Evolutionary conservation across 2,888 invertebrate species (phyloP).

Genomic region (Theodoxus fluviatilis): DNA sequence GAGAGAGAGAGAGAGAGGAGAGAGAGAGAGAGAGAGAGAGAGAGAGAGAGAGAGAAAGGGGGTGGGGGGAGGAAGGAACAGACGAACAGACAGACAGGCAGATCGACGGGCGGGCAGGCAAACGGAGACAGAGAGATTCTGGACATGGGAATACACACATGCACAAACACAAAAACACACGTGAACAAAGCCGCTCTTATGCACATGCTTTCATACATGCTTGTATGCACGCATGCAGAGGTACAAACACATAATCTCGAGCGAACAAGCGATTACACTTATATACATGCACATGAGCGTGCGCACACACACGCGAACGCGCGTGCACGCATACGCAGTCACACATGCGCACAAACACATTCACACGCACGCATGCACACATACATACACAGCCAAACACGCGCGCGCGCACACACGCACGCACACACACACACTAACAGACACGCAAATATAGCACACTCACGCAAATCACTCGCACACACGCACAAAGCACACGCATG

Average conservation of each 20-base stretch:
- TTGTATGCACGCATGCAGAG: too few relatives aligned
- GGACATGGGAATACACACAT: too few relatives aligned
- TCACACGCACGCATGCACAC: background rate
- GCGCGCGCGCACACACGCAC: background rate
- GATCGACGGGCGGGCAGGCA: background rate
- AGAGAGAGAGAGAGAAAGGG: slow-evolving; percentile 13
- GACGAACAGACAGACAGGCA: background rate
- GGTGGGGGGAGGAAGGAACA: background rate
- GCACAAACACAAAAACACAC: too few relatives aligned
- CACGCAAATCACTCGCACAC: background rate
- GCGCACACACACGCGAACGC: background rate
- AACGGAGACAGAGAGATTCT: background rate
- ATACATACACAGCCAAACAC: background rate
- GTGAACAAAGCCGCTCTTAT: too few relatives aligned
- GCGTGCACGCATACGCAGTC: background rate
- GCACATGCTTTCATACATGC: too few relatives aligned
- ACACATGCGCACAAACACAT: background rate
- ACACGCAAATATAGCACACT: background rate
- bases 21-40: background rate
- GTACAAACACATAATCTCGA: background rate
- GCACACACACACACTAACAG: background rate
- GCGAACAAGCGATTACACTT: too few relatives aligned
- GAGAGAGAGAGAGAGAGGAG: background rate
- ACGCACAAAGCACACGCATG: background rate
- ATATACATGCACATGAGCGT: too few relatives aligned